Evolutionary conservation across 2,113 vertebrate genomes (phyloP).

Genomic region (Ginglymostoma cirratum): DNA sequence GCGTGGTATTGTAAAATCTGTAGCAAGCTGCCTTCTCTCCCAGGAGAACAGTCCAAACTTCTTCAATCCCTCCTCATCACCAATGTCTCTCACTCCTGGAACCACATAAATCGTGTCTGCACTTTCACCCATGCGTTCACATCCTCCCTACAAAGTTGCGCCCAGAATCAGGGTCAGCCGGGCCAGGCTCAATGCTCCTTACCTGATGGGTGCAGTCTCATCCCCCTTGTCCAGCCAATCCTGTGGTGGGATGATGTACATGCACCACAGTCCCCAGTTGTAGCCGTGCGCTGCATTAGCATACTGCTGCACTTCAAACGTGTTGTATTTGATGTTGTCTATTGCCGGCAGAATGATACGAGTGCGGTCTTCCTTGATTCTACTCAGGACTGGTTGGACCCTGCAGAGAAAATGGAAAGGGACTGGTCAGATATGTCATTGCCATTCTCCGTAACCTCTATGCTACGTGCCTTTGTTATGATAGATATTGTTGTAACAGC

Average conservation of each 20-base stretch:
- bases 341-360: slow-evolving; percentile 89
- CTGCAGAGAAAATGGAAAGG: slow-evolving; percentile 50
- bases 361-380: slow-evolving; percentile 83
- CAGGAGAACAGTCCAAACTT: background rate
- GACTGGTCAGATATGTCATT: background rate
- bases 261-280: slow-evolving; percentile 98
- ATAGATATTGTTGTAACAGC: too few relatives aligned
- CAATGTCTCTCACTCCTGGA: background rate
- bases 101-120: too few relatives aligned
- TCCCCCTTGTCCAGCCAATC: slow-evolving; percentile 94
- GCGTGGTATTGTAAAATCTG: too few relatives aligned
- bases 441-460: accelerated
- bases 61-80: background rate
- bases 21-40: background rate
- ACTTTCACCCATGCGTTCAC: too few relatives aligned
- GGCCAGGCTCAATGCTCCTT: slow-evolving; percentile 31
- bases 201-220: slow-evolving; percentile 95
- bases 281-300: slow-evolving; percentile 93
- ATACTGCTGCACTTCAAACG: slow-evolving; percentile 93
- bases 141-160: too few relatives aligned
- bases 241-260: slow-evolving; percentile 93
- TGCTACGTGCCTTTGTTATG: background rate
- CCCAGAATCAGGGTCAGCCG: too few relatives aligned
- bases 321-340: slow-evolving; percentile 96
- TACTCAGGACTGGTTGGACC: slow-evolving; percentile 79